A percentile compares a stretch with the other conserved stretches of the same genome.
These are phyloP conservation scores for Sorex fumeus DNA, from an alignment of 2,113 vertebrate genomes.

Conservation along the genomic window DNA sequence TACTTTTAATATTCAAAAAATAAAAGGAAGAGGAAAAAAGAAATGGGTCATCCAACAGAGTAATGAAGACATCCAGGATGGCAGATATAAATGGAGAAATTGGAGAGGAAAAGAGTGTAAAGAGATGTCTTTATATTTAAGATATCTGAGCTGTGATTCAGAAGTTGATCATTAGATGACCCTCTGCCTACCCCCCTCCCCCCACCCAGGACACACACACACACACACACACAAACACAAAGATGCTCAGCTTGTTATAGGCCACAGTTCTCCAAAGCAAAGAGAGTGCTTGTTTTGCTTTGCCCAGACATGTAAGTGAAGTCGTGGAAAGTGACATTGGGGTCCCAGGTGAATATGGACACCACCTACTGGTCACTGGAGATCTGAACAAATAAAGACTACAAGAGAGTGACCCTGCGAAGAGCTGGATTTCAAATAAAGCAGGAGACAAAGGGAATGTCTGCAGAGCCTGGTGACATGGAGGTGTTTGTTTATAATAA, in stretches of 20 bases:
- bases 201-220: too few species aligned
- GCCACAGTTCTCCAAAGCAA: slow-evolving; percentile 31
- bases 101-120: background rate
- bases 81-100: background rate
- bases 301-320: slow-evolving; percentile 12
- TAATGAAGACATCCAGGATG: background rate
- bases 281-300: slow-evolving; percentile 23
- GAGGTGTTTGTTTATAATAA: background rate
- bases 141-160: slow-evolving; percentile 7
- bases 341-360: slow-evolving; percentile 1
- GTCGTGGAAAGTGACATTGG: background rate
- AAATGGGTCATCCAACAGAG: background rate
- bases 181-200: too few species aligned
- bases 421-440: slow-evolving; percentile 23
- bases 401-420: background rate
- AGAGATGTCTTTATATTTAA: slow-evolving; percentile 10
- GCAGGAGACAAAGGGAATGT: background rate
- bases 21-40: background rate
- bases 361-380: slow-evolving; percentile 21
- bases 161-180: background rate
- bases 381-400: slow-evolving; percentile 38
- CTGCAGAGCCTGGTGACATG: background rate
- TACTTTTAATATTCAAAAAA: too few species aligned
- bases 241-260: background rate
- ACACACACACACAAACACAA: background rate